Base-by-base conservation (phyloP, 2,888 invertebrate genomes). In the Torymus tubicola region DNA sequence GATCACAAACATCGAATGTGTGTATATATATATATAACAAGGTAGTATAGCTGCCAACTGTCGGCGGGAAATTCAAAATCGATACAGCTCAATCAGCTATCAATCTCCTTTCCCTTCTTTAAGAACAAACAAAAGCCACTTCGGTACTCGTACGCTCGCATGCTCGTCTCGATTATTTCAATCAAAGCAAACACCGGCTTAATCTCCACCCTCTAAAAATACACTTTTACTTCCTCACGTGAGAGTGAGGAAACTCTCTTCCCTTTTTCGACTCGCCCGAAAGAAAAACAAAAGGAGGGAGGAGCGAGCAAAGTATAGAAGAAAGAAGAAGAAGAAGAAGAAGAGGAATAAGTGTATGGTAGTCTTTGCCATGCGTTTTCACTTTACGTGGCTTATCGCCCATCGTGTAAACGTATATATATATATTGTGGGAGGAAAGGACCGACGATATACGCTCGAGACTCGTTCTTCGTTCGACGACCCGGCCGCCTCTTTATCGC, bases 391-490 rank as follows among this genome's bases (percentile, higher is more conserved):
- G 42, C 42, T 42, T 42, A 42, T 42, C 42, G 42, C 8, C 8
- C 1, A 8, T 0, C 42, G 8, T 5, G 42, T 42, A 8, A 8
- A 21, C 21, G 8, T 42, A 42, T 42, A 8, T 0, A 21, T 2
- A 1, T 42, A 42, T 42, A 8, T 0, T 1, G 42, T 42, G 42
- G 5, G 42, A 5, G 42, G 42, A 42, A 42, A 42, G 42, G 42
- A 8, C 42, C 42, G 42, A 8, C 42, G 42, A 42, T 42, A 42
- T 42, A 42, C 42, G 42, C 42, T 13, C 16, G 60, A 60, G 63
- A 63, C 63, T 21, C 63, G 63, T 63, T 63, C 24, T 63, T 11
- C 21, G 63, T 24, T 63, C 31, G 24, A 24, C 63, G 31, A 63
- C 63, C 14, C 12, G n/a, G 24, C 24, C 63, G 21, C 21, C 13